Percentiles rank a stretch among this genome's conserved stretches.
These are phyloP conservation scores for Anagrus nilaparvatae DNA, from an alignment of 1,140 invertebrate species.

Conservation along the genomic window DNA sequence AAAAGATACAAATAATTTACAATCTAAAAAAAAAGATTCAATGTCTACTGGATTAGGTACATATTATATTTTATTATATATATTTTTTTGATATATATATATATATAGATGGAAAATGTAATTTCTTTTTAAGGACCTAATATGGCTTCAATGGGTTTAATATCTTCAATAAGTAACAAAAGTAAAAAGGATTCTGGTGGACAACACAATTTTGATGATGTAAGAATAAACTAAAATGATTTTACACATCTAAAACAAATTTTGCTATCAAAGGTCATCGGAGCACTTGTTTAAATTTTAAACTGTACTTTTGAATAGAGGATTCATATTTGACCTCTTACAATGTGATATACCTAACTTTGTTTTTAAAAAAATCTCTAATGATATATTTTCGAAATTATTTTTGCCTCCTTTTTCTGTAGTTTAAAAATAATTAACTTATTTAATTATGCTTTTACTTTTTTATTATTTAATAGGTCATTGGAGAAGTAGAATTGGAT, in stretches of 20 bases:
- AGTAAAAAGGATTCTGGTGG: slow-evolving; percentile 23
- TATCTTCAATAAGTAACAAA: slow-evolving; percentile 15
- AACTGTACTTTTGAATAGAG: too few species aligned
- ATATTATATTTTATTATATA: not conserved
- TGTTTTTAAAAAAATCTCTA: not conserved
- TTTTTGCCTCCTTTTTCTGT: not conserved
- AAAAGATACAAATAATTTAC: slow-evolving; percentile 11
- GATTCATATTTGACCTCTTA: too few species aligned
- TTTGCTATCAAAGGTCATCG: too few species aligned
- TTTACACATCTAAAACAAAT: not conserved
- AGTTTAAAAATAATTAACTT: slow-evolving; percentile 1
- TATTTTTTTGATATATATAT: slow-evolving; percentile 7
- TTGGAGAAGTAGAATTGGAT: slow-evolving; percentile 63
- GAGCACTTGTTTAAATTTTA: too few species aligned
- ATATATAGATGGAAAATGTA: slow-evolving; percentile 2
- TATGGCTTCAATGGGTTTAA: slow-evolving; percentile 37
- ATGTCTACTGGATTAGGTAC: slow-evolving; percentile 26
- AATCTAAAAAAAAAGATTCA: slow-evolving; percentile 8
- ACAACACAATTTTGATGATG: slow-evolving; percentile 33
- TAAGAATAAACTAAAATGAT: slow-evolving; percentile 13
- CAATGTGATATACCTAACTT: not conserved
- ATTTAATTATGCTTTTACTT: slow-evolving; percentile 1
- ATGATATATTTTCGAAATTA: not conserved
- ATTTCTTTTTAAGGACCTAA: slow-evolving; percentile 32
- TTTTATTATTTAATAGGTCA: slow-evolving; percentile 18